These are phyloP conservation scores for Valencia hispanica DNA, from an alignment of 2,797 vertebrate species.

Conservation along the genomic window DNA sequence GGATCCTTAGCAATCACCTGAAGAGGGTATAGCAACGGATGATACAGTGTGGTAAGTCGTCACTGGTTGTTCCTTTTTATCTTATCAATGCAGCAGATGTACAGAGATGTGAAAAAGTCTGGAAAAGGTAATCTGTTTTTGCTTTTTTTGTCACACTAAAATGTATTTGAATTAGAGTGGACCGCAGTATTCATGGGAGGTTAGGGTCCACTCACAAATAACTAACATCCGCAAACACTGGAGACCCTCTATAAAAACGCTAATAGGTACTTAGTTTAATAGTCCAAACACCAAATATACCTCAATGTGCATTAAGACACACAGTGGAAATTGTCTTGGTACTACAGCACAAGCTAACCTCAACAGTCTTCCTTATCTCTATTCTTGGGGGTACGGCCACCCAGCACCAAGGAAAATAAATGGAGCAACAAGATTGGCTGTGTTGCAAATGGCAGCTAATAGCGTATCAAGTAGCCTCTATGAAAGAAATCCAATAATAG, in stretches of 20 bases:
- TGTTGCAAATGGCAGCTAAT: background rate
- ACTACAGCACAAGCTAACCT: background rate
- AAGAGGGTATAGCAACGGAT: conserved; percentile 3
- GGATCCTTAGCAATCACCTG: background rate
- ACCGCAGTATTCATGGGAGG: background rate
- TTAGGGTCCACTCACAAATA: background rate
- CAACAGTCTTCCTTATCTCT: background rate
- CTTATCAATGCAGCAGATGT: background rate
- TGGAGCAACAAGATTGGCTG: background rate
- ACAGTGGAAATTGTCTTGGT: background rate
- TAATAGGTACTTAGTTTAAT: background rate
- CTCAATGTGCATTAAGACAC: background rate
- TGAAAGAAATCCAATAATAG: background rate
- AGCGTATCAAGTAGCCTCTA: background rate
- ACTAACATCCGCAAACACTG: no score
- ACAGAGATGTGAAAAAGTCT: background rate
- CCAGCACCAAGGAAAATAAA: background rate
- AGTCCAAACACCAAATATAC: background rate
- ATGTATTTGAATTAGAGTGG: background rate
- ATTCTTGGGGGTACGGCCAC: background rate
- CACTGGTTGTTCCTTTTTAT: background rate
- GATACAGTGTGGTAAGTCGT: background rate
- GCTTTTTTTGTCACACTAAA: background rate
- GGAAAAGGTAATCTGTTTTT: no score
- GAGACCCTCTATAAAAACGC: background rate